A percentile compares a stretch with the other conserved stretches of the same genome.
Conservation (phyloP, 2,113 vertebrate genomes). For the Tetrao urogallus region DNA sequence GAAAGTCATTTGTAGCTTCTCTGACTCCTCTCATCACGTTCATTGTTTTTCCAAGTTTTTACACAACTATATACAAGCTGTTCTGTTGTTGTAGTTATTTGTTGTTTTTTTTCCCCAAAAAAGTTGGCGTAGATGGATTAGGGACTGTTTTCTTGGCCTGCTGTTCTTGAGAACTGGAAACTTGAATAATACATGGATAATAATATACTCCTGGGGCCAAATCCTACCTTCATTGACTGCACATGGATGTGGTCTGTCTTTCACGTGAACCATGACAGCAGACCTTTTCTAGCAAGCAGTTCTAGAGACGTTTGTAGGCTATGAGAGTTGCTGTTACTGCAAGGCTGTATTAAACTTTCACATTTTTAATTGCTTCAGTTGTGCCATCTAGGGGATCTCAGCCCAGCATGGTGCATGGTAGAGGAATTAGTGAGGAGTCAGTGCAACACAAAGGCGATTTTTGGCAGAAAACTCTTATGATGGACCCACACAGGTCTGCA, state of each 20-base stretch:
- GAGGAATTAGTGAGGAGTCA: neutral
- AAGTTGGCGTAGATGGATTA: neutral
- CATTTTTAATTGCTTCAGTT: conserved; percentile 44
- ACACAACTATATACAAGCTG: neutral
- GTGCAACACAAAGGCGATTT: neutral
- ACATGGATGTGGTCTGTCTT: neutral
- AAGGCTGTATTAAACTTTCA: neutral
- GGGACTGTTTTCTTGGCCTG: neutral
- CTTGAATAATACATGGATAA: accelerated
- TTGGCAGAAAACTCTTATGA: neutral
- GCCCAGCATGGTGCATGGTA: neutral
- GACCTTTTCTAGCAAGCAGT: neutral
- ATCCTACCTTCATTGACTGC: neutral
- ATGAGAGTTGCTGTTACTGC: neutral
- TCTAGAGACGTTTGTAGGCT: neutral
- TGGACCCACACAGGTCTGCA: neutral
- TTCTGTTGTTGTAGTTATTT: neutral
- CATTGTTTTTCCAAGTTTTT: neutral
- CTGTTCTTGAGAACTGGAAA: neutral
- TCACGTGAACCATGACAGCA: neutral
- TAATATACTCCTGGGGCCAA: neutral
- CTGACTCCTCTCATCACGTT: neutral
- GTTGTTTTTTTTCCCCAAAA: neutral
- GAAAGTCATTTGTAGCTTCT: neutral
- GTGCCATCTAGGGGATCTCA: conserved; percentile 56